phyloP scores from a whole-genome alignment of 92 coral and sea anemone genomes.

The Umimayanthus chanpuru region DNA sequence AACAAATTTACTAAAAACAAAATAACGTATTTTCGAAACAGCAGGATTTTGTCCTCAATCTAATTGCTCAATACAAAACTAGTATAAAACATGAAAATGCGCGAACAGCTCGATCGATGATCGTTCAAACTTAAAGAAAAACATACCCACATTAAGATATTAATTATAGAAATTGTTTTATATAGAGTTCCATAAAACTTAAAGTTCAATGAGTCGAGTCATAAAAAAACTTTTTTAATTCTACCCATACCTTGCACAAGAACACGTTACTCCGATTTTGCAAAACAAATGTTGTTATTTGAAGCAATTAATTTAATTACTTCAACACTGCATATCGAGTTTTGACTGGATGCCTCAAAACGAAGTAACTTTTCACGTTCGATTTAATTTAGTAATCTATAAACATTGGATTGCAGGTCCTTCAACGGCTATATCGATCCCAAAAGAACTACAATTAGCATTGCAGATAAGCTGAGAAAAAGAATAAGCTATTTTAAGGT shows the following conservation, averaged over 20 bases:
- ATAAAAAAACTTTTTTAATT: neutral
- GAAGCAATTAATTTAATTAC: constrained; percentile 29
- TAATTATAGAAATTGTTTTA: neutral
- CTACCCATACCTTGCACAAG: neutral
- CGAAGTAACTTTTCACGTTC: neutral
- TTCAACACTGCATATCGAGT: constrained; percentile 6
- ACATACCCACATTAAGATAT: neutral
- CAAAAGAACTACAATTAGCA: neutral
- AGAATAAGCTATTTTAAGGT: neutral
- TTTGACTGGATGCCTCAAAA: constrained; percentile 14
- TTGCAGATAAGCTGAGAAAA: neutral
- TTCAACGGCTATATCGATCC: neutral
- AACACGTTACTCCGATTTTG: neutral
- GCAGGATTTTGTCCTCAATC: neutral
- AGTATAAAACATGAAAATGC: neutral
- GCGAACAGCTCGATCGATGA: neutral
- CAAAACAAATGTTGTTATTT: constrained; percentile 30
- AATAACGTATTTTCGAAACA: constrained; percentile 12
- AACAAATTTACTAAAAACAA: neutral
- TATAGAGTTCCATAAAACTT: neutral
- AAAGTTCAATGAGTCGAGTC: neutral
- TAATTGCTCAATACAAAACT: constrained; percentile 6
- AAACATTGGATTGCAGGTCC: constrained; percentile 4
- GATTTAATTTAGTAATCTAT: neutral
- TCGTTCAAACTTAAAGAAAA: neutral